Conservation (phyloP, 2,888 invertebrate species). For the Artemia sinica region DNA sequence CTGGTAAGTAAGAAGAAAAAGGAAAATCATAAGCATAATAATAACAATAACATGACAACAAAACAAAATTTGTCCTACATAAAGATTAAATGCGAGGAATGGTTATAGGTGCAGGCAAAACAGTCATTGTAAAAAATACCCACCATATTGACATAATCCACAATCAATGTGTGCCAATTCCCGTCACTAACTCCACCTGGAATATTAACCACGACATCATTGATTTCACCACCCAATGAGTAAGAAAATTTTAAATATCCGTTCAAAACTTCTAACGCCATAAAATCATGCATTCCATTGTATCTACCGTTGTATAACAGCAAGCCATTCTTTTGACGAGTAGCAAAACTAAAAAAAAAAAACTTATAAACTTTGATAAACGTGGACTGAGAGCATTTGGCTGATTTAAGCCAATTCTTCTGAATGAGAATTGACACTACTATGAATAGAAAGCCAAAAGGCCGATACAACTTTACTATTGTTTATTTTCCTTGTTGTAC, state of each 20-base stretch:
- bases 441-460: not conserved
- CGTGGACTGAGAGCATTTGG: too few relatives aligned
- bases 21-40: too few relatives aligned
- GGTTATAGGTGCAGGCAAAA: not conserved
- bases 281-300: constrained; percentile 83
- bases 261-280: constrained; percentile 65
- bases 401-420: too few relatives aligned
- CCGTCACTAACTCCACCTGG: constrained; percentile 65
- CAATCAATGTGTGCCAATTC: constrained; percentile 67
- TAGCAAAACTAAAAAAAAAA: constrained; percentile 52
- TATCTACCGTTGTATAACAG: constrained; percentile 87
- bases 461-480: too few relatives aligned
- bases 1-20: too few relatives aligned
- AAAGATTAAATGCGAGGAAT: not conserved
- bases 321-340: constrained; percentile 61
- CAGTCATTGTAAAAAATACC: not conserved
- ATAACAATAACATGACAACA: not conserved
- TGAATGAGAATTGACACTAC: not conserved
- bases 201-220: constrained; percentile 40
- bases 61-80: not conserved
- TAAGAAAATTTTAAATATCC: constrained; percentile 65
- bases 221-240: constrained; percentile 60
- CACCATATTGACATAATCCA: constrained; percentile 66
- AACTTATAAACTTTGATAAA: not conserved
- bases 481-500: too few relatives aligned